Evolutionary conservation across 2,888 invertebrate species (phyloP), one percentile per base, ranked within the genome.

Genomic region (Euzophera pinguis): DNA sequence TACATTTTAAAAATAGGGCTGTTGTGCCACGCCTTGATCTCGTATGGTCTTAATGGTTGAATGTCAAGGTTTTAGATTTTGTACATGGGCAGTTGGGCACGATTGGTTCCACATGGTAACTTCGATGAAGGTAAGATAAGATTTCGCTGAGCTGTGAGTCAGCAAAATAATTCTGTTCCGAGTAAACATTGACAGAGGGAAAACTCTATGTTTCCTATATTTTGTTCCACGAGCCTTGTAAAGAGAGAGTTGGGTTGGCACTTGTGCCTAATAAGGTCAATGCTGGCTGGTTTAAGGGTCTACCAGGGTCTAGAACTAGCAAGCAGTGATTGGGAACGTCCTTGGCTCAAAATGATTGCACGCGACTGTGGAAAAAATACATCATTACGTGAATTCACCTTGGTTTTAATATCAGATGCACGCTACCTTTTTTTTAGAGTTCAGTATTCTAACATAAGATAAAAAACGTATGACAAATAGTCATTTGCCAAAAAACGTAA

Each of bases 231-330:
- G 8, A 29, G 45, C 45, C 45, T 45, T 45, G 52, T 10, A 41
- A 51, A 53, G 45, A 45, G 49, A 54, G 50, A 45, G 49, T 38
- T 47, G 50, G 47, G 39, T 29, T 34, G 13, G 45, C 35, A 29
- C 52, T 52, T 17, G 47, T 17, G 16, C 39, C 54, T 51, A 51
- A 51, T 54, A 54, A 48, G 54, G 50, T 54, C 54, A 54, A 43
- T 54, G 47, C 54, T 54, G 43, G 37, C 43, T 38, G 41, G 27
- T 27, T 13, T 45, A 14, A 6, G 17, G 35, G 17, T 16, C 16
- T 41, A 41, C 1, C n/a, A 29, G 22, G 17, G 41, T 42, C 41
- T 17, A 22, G 39, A 41, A 41, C 16, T n/a, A 12, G 13, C 39
- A 16, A 10, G 8, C 16, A 39, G 39, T 8, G 10, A 43, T 43